Base-by-base conservation (phyloP, 2,113 vertebrate genomes). In the Pelobates fuscus region DNA sequence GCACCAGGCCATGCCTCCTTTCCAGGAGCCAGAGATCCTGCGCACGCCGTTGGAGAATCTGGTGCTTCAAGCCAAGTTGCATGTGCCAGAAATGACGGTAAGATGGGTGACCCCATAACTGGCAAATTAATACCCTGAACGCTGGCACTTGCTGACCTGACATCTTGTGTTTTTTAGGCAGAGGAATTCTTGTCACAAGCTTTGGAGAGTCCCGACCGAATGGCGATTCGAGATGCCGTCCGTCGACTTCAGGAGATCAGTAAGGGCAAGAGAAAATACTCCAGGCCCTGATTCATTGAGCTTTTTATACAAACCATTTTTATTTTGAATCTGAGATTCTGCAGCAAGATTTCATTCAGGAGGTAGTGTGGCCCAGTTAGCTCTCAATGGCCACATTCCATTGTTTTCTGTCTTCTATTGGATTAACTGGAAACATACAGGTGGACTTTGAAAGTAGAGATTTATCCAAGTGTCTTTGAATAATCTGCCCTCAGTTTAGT, bases 171-270 rank as follows among this genome's bases (percentile, higher is more conserved):
- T 3, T 29, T 23, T 46, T 18, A 99, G 97, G 96, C 95, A 1
- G 93, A 92, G 25, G 95, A 97, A 24, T 99, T 99, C 84, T 87
- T 99, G 37, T 95, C 96, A 26, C 95, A 96, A 86, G 96, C 97
- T 11, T 87, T 99, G 85, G 95, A 99, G 79, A 94, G 94, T 81
- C 97, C 97, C 0, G 94, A 95, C 30, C 87, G 77, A 30, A 87
- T 86, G 68, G 92, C 96, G 0, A 94, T 98, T 69, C 88, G 86
- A 5, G 94, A 94, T 26, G 96, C 97, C 0, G 94, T 99, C 78
- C 89, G 80, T 71, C 84, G 91, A 67, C 87, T 99, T 24, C 96
- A 95, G 86, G 94, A 96, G 32, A 97, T 98, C 0, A 94, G 97
- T 98, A 79, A 90, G 91, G 70, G 3, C 4, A 2, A 49, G 8